Base-by-base conservation (phyloP, 2,797 vertebrate species). In the Lutjanus campechanus region DNA sequence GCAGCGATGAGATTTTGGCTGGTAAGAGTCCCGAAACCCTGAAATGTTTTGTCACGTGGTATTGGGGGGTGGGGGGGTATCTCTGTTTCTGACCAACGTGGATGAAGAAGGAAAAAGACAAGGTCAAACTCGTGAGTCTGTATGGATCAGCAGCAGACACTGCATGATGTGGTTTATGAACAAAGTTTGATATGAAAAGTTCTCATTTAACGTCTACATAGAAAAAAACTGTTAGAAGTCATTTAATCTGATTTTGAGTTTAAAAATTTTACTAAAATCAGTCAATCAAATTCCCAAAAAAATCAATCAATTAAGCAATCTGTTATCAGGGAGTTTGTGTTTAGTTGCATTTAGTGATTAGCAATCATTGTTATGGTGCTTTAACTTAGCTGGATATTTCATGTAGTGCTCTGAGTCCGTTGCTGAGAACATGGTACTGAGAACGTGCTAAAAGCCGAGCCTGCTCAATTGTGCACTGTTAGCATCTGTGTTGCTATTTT, bases 211-310 rank as follows among this genome's bases (percentile, higher is more conserved):
- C 44, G 51, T 46, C 15, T 47, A 19, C 62, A n/a, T 20, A 40
- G 29, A 36, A 36, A 4, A 59, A n/a, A 56, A 70, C 44, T 69
- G 25, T 61, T 69, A 36, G 3, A 72, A 82, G 81, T 64, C 62
- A 74, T 82, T 82, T 73, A 67, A 69, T 78, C 76, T 46, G 47
- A 65, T 69, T 47, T 67, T 11, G 5, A 67, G 8, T 25, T 25
- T 1, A 10, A 64, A 63, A 46, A 25, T 63, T 7, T 22, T 10
- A 17, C 44, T 25, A 47, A 25, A 10, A 41, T 2, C 10, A 53
- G 19, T 50, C 22, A 29, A 62, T 29, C 13, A 46, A 25, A 1
- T 8, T 17, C 11, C 15, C 29, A 25, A 13, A 41, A 11, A 43
- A 43, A 41, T n/a, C 11, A 58, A 13, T 17, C 44, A 11, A n/a